These are phyloP conservation scores for Sterrhoptilus dennistouni DNA, from an alignment of 2,113 vertebrate genomes.

Conservation along the genomic window DNA sequence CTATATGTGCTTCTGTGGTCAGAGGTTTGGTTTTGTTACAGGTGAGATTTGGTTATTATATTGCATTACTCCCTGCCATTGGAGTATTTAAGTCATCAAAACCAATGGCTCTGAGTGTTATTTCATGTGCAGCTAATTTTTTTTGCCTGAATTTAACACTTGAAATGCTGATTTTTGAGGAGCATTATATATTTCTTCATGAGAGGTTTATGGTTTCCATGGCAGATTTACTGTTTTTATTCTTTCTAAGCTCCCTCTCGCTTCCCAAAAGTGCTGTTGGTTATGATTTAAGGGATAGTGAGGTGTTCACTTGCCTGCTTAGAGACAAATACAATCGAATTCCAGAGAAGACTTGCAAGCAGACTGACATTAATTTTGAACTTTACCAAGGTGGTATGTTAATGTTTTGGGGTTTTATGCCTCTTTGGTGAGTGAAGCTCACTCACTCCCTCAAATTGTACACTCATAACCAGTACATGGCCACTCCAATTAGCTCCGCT, in stretches of 20 bases:
- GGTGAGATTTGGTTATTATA: neutral
- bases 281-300: constrained; percentile 9
- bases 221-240: neutral
- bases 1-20: neutral
- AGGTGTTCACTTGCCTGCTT: neutral
- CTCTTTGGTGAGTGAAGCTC: constrained; percentile 65
- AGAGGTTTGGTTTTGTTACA: neutral
- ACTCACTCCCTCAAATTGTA: constrained; percentile 60
- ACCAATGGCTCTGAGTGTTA: neutral
- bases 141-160: neutral
- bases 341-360: constrained; percentile 1
- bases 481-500: constrained; percentile 83
- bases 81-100: neutral
- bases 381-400: constrained; percentile 44
- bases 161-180: neutral
- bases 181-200: neutral
- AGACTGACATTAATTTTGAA: constrained; percentile 51
- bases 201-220: neutral
- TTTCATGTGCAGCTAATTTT: neutral
- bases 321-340: constrained; percentile 31
- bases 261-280: neutral
- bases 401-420: constrained; percentile 56
- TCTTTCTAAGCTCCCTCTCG: neutral
- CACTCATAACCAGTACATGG: constrained; percentile 71
- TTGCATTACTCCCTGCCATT: neutral